phyloP scores from a whole-genome alignment of 2,888 invertebrate genomes.

The Plagodis pulveraria region DNA sequence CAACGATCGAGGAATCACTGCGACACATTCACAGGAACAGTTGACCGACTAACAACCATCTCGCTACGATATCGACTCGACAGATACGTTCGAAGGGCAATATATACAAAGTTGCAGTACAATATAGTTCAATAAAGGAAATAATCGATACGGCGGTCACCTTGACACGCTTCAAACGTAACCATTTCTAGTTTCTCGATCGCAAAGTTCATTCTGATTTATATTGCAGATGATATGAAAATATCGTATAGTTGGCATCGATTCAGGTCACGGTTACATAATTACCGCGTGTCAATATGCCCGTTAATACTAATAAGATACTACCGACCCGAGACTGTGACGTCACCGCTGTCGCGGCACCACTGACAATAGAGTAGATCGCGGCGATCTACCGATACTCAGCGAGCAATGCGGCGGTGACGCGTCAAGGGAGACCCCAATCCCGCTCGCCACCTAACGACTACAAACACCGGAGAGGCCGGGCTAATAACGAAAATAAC shows the following conservation, averaged over 20 bases:
- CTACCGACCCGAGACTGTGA: slow-evolving; percentile 20
- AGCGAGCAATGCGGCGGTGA: slow-evolving; percentile 15
- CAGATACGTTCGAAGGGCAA: slow-evolving; percentile 48
- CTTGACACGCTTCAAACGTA: slow-evolving; percentile 48
- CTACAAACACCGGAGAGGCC: not conserved
- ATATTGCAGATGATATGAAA: slow-evolving; percentile 20
- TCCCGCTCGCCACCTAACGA: slow-evolving; percentile 6
- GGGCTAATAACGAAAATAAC: slow-evolving; percentile 13
- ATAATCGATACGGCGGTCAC: slow-evolving; percentile 48
- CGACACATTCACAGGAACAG: slow-evolving; percentile 19
- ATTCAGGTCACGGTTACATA: slow-evolving; percentile 26
- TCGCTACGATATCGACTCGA: slow-evolving; percentile 37
- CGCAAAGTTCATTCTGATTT: slow-evolving; percentile 11
- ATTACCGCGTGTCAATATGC: slow-evolving; percentile 34
- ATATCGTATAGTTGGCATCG: slow-evolving; percentile 34
- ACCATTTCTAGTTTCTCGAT: slow-evolving; percentile 36
- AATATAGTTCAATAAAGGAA: slow-evolving; percentile 40
- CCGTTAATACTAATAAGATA: slow-evolving; percentile 22
- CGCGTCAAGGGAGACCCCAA: slow-evolving; percentile 18
- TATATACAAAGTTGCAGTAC: slow-evolving; percentile 47
- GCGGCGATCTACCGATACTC: slow-evolving; percentile 17
- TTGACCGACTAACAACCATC: not conserved
- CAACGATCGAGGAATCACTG: slow-evolving; percentile 37
- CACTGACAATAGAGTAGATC: slow-evolving; percentile 35
- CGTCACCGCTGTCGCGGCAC: slow-evolving; percentile 28